Evolutionary conservation across 64 coral and sea anemone genomes (phyloP), one percentile per base, ranked within the genome.

Genomic region (Stichodactyla mertensii): DNA sequence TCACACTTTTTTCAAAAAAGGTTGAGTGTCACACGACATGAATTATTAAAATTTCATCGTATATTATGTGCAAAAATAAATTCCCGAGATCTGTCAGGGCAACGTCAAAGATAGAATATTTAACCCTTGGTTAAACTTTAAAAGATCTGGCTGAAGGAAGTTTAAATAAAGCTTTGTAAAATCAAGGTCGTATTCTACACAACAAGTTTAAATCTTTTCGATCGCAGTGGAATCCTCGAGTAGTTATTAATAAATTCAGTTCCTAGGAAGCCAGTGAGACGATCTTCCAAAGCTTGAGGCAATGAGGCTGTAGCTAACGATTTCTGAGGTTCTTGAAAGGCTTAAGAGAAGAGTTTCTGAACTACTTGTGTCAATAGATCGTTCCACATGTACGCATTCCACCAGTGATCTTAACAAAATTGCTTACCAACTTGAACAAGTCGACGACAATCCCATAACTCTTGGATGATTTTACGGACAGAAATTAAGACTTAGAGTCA

Each of bases 351-450:
- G 36, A 45, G 36, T 4, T 53, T 81, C 4, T 53, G 78, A 52
- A 55, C 10, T 7, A 20, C 5, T 79, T 79, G 77, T 45, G 77
- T 79, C 77, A 79, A 79, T 79, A 79, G 12, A 45, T 16, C 16
- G 71, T 52, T 79, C 12, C 31, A n/a, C 51, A 79, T 52, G 23
- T 13, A 80, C 52, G 78, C 78, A 81, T 81, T 81, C 78, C 78
- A 54, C 54, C 18, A 81, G 15, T 81, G 78, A 81, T 7, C 55
- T 52, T n/a, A n/a, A 55, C 78, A 54, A 7, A 74, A 74, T 74
- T 23, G 69, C 23, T 74, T 23, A 74, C 51, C 52, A 18, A 52
- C 19, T 81, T 81, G 51, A 81, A 81, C 78, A 81, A 81, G 78
- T 81, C 78, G 18, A 9, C 6, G 7, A 16, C 51, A 51, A 13